phyloP scores from a whole-genome alignment of 2,888 invertebrate genomes.

The Eupeodes latifasciatus region DNA sequence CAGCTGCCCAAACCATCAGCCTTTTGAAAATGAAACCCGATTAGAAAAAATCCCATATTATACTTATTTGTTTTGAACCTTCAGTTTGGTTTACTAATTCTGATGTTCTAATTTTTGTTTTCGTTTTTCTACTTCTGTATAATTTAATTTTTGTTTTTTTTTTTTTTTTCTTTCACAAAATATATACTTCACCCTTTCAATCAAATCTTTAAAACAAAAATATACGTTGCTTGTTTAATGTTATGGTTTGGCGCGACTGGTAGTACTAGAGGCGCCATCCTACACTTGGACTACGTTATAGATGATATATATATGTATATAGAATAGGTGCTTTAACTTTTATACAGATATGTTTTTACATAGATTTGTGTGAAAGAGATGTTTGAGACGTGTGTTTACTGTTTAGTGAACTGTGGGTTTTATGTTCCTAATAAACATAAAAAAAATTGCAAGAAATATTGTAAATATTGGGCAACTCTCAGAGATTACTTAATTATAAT shows the following conservation, averaged over 20 bases:
- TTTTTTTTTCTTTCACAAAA: neutral
- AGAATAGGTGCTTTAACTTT: neutral
- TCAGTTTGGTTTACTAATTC: too few species aligned
- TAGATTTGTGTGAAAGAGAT: slow-evolving; percentile 27
- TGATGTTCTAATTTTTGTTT: too few species aligned
- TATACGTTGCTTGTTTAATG: neutral
- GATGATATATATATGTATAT: too few species aligned
- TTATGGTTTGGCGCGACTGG: slow-evolving; percentile 27
- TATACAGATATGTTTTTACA: neutral
- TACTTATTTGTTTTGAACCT: too few species aligned
- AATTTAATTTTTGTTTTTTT: neutral
- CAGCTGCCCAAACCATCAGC: too few species aligned
- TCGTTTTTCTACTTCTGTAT: neutral
- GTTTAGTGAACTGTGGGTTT: slow-evolving; percentile 60
- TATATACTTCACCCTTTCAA: neutral
- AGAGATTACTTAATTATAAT: slow-evolving; percentile 34
- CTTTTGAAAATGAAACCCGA: too few species aligned
- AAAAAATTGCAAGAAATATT: slow-evolving; percentile 34
- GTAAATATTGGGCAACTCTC: slow-evolving; percentile 38
- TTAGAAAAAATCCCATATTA: too few species aligned
- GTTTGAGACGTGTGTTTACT: slow-evolving; percentile 28
- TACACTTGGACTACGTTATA: slow-evolving; percentile 5
- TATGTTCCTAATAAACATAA: slow-evolving; percentile 12
- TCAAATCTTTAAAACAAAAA: neutral
- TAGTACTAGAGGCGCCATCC: slow-evolving; percentile 32